Base-by-base conservation (phyloP, 2,888 invertebrate genomes). In the Lathronympha strigana region DNA sequence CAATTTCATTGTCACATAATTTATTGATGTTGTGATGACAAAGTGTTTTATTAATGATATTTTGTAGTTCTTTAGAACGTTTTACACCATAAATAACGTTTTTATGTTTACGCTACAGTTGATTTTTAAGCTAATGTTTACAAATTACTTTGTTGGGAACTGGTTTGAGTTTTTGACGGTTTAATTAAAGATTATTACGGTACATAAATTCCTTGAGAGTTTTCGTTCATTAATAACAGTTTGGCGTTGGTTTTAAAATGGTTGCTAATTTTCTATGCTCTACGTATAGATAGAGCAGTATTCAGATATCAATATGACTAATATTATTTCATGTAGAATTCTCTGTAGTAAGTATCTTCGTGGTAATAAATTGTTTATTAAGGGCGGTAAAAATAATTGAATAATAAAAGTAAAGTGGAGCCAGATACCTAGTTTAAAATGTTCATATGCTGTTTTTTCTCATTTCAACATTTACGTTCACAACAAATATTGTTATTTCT, bases 1-100 rank as follows among this genome's bases (percentile, higher is more conserved):
- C 80, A 86, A 85, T 86, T 84, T 84, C 85, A 88, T 90, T 89
- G 88, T 87, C 80, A 75, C 73, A 78, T 90, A 88, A 90, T 91
- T 89, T 90, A 90, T 91, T 74, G 88, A 87, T 87, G 87, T 89
- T 87, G 80, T 85, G 82, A 83, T 83, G 79, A 79, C 80, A 81
- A 79, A 78, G 73, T 77, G 78, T 83, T 78, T 83, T 87, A 88
- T 87, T 90, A 90, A 90, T 90, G 86, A 86, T 83, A 78, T 80
- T 82, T 81, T 79, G 72, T 79, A 74, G 76, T 82, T 83, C 77
- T 78, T 71, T 74, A 71, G 69, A 73, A 68, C 79, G 13, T 78
- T 74, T 76, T 67, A 77, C 71, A 84, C 82, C 84, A 88, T 90
- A 88, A 88, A 90, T 88, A 83, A 87, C 77, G 73, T 69, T 74